Conservation (phyloP, 2,113 vertebrate species). For the Brachyistius frenatus region DNA sequence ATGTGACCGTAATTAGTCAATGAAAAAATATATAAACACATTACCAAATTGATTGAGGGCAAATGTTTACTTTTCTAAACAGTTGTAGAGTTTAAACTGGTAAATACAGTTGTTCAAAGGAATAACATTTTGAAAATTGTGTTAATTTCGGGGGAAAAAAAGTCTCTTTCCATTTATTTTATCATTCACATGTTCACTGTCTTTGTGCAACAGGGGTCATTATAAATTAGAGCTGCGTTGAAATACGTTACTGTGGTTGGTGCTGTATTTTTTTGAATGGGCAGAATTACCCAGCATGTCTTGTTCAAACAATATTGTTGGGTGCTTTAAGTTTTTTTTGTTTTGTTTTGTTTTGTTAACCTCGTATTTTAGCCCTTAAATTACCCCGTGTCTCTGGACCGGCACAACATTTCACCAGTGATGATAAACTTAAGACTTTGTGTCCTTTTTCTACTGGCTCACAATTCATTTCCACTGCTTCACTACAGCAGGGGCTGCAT, state of each 20-base stretch:
- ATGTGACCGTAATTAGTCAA: neutral
- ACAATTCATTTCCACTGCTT: neutral
- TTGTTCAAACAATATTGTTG: neutral
- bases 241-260: neutral
- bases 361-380: no score
- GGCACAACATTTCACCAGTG: neutral
- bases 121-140: no score
- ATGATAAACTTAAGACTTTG: neutral
- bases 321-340: neutral
- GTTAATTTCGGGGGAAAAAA: no score
- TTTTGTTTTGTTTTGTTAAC: neutral
- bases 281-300: neutral
- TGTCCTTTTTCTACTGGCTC: neutral
- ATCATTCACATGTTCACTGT: neutral
- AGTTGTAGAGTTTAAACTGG: no score
- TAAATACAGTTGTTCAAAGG: no score
- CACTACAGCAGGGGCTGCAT: slow-evolving; percentile 2
- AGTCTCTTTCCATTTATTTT: no score
- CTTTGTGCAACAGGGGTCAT: neutral
- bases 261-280: slow-evolving; percentile 6
- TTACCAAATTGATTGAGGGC: neutral
- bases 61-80: neutral
- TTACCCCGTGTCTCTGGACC: neutral
- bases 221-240: neutral
- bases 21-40: neutral